Conservation (phyloP, 2,888 invertebrate species). For the Luperina nickerlii region DNA sequence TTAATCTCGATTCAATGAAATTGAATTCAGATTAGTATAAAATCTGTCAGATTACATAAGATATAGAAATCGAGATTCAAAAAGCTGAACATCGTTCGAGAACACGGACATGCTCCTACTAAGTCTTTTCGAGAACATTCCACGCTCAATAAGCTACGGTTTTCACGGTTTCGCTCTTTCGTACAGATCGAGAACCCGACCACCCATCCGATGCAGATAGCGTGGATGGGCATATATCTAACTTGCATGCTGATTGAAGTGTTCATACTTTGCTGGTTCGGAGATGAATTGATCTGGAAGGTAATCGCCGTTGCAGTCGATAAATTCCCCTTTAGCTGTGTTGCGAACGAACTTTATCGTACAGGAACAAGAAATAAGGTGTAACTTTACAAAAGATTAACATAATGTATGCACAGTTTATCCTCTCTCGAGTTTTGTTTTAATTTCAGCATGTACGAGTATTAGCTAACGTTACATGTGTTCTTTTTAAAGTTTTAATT, state of each 20-base stretch:
- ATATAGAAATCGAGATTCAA: constrained; percentile 19
- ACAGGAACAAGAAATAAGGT: constrained; percentile 10
- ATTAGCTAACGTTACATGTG: constrained; percentile 14
- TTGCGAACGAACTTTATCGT: constrained; percentile 34
- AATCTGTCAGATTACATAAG: constrained; percentile 11
- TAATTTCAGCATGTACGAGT: constrained; percentile 14
- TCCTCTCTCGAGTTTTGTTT: constrained; percentile 37
- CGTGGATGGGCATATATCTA: constrained; percentile 88
- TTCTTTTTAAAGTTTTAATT: constrained; percentile 24
- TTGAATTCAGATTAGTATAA: constrained; percentile 16
- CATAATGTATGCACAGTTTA: constrained; percentile 34
- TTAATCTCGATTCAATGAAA: constrained; percentile 37
- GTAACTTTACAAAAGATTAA: constrained; percentile 32
- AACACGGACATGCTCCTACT: constrained; percentile 3
- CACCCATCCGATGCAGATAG: constrained; percentile 86
- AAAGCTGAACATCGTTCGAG: constrained; percentile 1
- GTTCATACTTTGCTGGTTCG: constrained; percentile 89
- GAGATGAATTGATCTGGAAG: constrained; percentile 88
- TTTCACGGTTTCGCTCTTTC: constrained; percentile 59
- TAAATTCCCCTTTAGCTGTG: constrained; percentile 48
- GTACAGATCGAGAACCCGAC: constrained; percentile 86
- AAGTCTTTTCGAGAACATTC: constrained; percentile 24
- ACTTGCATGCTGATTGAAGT: constrained; percentile 89
- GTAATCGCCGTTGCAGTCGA: constrained; percentile 66
- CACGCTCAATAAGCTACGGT: constrained; percentile 20